These are phyloP conservation scores for Aphelenchoides besseyi DNA, from an alignment of 1,140 invertebrate genomes.

Conservation along the genomic window DNA sequence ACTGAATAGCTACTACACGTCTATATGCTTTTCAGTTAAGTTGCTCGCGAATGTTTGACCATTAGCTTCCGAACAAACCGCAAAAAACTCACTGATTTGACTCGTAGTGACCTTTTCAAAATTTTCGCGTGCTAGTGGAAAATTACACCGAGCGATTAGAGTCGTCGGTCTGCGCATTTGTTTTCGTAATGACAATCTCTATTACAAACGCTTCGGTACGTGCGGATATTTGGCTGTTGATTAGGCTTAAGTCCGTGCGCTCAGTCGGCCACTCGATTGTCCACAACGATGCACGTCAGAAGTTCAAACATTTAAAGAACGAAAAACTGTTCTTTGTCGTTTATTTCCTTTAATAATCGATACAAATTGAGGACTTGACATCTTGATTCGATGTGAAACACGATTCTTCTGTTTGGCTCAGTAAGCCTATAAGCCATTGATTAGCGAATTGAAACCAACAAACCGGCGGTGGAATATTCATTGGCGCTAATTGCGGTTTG, in stretches of 20 bases:
- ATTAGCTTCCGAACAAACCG: conserved; percentile 3
- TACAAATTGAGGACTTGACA: too few relatives aligned
- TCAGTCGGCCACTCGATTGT: background rate
- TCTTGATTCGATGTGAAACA: too few relatives aligned
- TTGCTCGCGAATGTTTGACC: conserved; percentile 2
- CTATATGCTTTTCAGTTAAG: conserved; percentile 1
- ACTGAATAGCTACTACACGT: background rate
- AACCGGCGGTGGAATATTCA: background rate
- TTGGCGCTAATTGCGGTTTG: background rate
- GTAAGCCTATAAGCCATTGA: background rate
- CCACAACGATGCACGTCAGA: background rate
- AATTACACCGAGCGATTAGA: conserved; percentile 1
- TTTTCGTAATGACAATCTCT: background rate
- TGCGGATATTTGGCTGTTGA: background rate
- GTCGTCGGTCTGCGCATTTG: background rate
- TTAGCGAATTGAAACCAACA: background rate
- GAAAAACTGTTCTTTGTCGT: too few relatives aligned
- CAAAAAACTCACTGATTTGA: background rate
- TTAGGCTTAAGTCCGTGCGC: background rate
- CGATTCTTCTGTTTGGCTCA: background rate
- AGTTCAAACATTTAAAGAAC: background rate
- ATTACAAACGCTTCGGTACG: background rate
- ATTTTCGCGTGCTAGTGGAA: background rate
- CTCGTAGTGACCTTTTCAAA: background rate
- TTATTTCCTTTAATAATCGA: too few relatives aligned